Evolutionary conservation across 2,113 vertebrate genomes (phyloP).

Genomic region (Atractosteus spatula): DNA sequence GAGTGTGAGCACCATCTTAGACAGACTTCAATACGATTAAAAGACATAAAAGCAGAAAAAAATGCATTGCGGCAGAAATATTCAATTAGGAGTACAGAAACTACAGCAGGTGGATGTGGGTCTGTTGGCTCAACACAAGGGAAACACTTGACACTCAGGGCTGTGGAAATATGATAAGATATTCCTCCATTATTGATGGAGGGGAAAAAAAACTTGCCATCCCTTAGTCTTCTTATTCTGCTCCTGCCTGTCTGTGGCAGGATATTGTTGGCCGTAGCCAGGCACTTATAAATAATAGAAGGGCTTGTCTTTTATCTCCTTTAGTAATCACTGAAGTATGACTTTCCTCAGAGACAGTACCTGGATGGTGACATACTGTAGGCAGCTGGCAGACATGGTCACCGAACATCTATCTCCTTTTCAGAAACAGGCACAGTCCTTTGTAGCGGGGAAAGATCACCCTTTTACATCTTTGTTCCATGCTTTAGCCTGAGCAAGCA

Average conservation of each 20-base stretch:
- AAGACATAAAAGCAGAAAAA: too few relatives aligned
- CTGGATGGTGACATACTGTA: conserved; percentile 35
- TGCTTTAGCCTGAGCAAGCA: background rate
- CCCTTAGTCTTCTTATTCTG: conserved; percentile 43
- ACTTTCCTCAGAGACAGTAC: conserved; percentile 45
- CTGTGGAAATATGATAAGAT: conserved; percentile 51
- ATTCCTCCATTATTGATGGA: conserved; percentile 72
- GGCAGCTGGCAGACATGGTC: conserved; percentile 27
- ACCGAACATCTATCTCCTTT: too few relatives aligned
- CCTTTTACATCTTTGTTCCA: too few relatives aligned
- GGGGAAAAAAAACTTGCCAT: conserved; percentile 28
- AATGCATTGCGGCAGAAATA: too few relatives aligned
- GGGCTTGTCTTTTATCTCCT: conserved; percentile 48
- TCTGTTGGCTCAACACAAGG: conserved; percentile 26
- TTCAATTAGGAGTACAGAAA: background rate
- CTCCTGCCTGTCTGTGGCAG: conserved; percentile 56
- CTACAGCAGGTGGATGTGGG: conserved; percentile 19
- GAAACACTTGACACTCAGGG: conserved; percentile 29
- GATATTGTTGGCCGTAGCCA: conserved; percentile 52
- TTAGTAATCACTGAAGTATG: conserved; percentile 36
- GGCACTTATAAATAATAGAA: conserved; percentile 61
- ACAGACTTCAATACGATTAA: too few relatives aligned
- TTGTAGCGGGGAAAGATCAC: too few relatives aligned
- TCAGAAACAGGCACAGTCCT: too few relatives aligned
- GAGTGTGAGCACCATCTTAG: too few relatives aligned